Conservation (phyloP, 2,888 invertebrate species). For the Chirona hameri region DNA sequence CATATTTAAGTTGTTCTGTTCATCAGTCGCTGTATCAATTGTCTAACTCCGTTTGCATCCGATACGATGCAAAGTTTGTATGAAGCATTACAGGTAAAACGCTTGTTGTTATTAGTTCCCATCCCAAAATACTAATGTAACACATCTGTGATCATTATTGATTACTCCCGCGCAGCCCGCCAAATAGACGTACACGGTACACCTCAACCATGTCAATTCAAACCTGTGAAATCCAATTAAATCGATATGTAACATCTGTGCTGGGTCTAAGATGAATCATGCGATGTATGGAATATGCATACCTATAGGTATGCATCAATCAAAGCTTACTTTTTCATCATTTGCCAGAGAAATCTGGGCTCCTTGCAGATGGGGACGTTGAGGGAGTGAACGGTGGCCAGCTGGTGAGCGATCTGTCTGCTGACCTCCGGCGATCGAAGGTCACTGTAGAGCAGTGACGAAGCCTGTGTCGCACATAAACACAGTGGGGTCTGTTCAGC, state of each 20-base stretch:
- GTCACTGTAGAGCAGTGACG: slow-evolving; percentile 76
- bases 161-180: too few relatives aligned
- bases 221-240: too few relatives aligned
- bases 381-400: slow-evolving; percentile 88
- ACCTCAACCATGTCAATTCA: too few relatives aligned
- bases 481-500: too few relatives aligned
- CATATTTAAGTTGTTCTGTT: background rate
- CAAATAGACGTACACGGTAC: too few relatives aligned
- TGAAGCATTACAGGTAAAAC: too few relatives aligned
- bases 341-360: slow-evolving; percentile 91
- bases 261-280: too few relatives aligned
- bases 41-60: background rate
- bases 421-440: slow-evolving; percentile 74
- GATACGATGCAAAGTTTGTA: too few relatives aligned
- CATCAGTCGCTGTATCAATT: background rate
- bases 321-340: slow-evolving; percentile 53
- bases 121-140: too few relatives aligned
- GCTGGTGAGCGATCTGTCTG: slow-evolving; percentile 81
- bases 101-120: too few relatives aligned
- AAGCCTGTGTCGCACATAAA: slow-evolving; percentile 60
- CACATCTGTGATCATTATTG: too few relatives aligned
- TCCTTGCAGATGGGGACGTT: slow-evolving; percentile 94
- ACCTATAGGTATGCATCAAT: background rate
- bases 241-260: too few relatives aligned
- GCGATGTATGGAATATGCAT: background rate